These are phyloP conservation scores for Ficedula albicollis DNA, from an alignment of 2,797 vertebrate genomes.

Conservation along the genomic window DNA sequence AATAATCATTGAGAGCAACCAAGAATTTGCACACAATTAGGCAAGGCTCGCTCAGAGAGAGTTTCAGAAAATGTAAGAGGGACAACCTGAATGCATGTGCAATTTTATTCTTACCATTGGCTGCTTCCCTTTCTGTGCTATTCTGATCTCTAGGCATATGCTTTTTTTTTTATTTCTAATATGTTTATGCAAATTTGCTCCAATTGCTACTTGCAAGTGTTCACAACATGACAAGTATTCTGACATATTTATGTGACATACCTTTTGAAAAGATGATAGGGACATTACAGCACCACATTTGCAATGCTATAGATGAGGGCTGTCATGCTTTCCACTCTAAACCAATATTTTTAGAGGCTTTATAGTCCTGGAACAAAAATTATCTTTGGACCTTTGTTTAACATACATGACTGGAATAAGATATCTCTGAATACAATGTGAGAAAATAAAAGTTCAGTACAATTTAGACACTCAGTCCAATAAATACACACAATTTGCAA, in stretches of 20 bases:
- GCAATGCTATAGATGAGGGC: neutral
- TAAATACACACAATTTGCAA: neutral
- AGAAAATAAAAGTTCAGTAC: neutral
- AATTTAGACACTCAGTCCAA: neutral
- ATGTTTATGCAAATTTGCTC: constrained; percentile 60
- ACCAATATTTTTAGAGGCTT: neutral
- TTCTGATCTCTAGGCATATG: neutral
- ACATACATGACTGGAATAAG: neutral
- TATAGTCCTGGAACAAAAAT: neutral
- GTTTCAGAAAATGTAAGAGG: neutral
- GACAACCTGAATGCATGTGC: neutral
- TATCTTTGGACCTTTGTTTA: constrained; percentile 11
- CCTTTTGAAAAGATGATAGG: constrained; percentile 43
- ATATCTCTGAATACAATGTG: neutral
- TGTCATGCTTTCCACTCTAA: constrained; percentile 18
- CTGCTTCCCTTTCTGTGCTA: neutral
- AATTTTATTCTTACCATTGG: neutral
- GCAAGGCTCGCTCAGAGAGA: neutral
- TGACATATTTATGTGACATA: constrained; percentile 58
- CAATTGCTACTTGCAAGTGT: constrained; percentile 37
- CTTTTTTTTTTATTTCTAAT: neutral
- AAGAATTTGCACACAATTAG: neutral
- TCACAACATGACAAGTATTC: constrained; percentile 49
- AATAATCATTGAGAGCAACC: neutral
- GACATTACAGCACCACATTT: constrained; percentile 1